phyloP scores from a whole-genome alignment of 2,888 invertebrate species.

The Calameuta idolon region DNA sequence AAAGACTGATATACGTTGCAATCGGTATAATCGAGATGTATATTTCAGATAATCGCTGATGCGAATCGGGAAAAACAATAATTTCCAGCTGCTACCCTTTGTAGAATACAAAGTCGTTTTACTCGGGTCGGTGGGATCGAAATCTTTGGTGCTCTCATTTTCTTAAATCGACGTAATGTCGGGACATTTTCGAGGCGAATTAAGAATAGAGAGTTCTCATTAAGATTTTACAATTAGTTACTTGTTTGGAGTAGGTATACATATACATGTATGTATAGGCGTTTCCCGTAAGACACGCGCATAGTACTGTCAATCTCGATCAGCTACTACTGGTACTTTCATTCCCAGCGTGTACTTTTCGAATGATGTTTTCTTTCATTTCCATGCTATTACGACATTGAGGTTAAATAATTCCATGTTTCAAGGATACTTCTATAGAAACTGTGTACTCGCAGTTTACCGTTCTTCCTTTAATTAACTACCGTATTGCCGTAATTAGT shows the following conservation, averaged over 20 bases:
- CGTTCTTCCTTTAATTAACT: conserved; percentile 42
- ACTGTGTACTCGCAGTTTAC: neutral
- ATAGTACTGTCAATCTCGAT: neutral
- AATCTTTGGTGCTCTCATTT: neutral
- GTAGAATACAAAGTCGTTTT: neutral
- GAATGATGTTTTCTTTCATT: neutral
- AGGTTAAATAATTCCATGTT: neutral
- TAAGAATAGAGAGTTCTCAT: neutral
- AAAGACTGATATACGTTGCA: neutral
- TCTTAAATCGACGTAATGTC: neutral
- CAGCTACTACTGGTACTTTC: neutral
- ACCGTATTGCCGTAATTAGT: conserved; percentile 41
- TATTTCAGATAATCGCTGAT: neutral
- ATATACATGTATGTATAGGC: neutral
- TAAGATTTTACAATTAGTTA: neutral
- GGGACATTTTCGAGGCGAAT: neutral
- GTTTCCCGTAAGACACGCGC: neutral
- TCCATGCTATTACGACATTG: neutral
- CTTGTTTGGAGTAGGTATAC: neutral
- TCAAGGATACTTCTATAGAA: neutral
- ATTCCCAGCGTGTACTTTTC: neutral
- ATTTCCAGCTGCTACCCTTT: neutral
- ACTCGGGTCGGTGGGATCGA: neutral
- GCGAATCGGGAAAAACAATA: neutral
- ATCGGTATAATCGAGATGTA: neutral